Conservation (phyloP, 2,797 vertebrate species). For the Triplophysa yarkandensis region DNA sequence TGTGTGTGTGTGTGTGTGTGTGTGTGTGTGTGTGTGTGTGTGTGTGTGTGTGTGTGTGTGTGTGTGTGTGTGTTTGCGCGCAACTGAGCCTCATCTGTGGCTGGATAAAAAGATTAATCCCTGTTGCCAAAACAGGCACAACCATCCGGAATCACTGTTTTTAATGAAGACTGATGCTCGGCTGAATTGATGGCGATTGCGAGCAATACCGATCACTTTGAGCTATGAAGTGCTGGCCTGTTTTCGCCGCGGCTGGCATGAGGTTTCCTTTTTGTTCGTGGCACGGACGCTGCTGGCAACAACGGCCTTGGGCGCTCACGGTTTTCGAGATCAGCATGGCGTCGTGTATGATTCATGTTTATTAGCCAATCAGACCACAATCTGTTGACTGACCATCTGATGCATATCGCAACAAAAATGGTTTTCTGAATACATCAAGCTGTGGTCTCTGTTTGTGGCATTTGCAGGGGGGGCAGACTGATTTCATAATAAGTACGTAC, state of each 20-base stretch:
- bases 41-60: too few relatives aligned
- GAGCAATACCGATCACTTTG: conserved; percentile 4
- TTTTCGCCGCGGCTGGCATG: conserved; percentile 17
- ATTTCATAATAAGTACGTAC: too few relatives aligned
- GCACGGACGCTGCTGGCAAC: conserved; percentile 8
- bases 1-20: conserved; percentile 24
- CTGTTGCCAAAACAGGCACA: conserved; percentile 24
- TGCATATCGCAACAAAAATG: conserved; percentile 1
- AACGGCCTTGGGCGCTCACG: neutral
- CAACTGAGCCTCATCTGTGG: conserved; percentile 27
- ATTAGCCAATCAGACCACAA: conserved; percentile 25
- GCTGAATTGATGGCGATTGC: neutral
- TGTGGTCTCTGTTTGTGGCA: neutral
- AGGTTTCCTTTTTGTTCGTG: conserved; percentile 5
- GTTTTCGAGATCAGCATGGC: conserved; percentile 17
- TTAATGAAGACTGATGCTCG: conserved; percentile 36
- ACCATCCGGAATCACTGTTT: conserved; percentile 13
- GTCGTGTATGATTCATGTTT: conserved; percentile 29
- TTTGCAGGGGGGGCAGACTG: too few relatives aligned
- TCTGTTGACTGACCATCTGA: conserved; percentile 30
- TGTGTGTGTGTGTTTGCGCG: conserved; percentile 21
- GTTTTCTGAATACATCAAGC: neutral
- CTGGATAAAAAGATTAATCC: conserved; percentile 12
- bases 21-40: conserved; percentile 25
- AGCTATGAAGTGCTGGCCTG: neutral